These are phyloP conservation scores for Hipparchia semele DNA, from an alignment of 2,888 invertebrate genomes.

Conservation along the genomic window DNA sequence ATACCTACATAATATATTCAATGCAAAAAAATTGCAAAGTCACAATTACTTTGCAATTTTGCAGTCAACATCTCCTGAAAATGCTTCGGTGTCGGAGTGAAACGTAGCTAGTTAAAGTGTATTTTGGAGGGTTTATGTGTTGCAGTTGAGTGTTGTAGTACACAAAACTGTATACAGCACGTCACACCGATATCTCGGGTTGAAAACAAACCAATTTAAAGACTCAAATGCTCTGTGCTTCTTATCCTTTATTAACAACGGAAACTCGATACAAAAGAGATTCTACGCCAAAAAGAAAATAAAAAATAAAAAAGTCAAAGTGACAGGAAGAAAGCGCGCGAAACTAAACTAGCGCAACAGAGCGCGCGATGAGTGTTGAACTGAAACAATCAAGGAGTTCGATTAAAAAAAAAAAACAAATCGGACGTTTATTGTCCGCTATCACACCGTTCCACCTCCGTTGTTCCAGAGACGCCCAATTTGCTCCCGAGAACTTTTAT, in stretches of 20 bases:
- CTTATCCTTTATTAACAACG: neutral
- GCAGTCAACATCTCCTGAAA: no score
- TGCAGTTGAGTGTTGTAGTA: no score
- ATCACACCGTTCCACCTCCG: constrained; percentile 79
- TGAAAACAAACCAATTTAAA: no score
- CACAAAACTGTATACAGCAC: no score
- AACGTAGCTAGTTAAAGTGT: no score
- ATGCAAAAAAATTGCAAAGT: no score
- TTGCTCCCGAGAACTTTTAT: constrained; percentile 80
- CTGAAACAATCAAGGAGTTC: constrained; percentile 78
- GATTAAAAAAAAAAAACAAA: constrained; percentile 65
- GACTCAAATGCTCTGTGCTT: neutral
- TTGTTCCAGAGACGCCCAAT: constrained; percentile 82
- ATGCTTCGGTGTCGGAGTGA: no score
- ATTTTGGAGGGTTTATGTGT: no score
- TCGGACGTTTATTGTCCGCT: constrained; percentile 81
- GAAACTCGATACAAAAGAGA: constrained; percentile 41
- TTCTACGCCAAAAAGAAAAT: constrained; percentile 31
- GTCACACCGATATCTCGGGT: no score
- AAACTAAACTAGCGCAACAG: constrained; percentile 68
- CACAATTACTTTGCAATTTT: no score
- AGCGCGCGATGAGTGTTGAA: constrained; percentile 43
- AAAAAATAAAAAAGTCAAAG: constrained; percentile 55
- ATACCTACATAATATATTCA: no score
- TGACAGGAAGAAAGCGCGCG: constrained; percentile 64